A percentile compares a stretch with the other conserved stretches of the same genome.
These are phyloP conservation scores for Anniella stebbinsi DNA, from an alignment of 2,797 vertebrate species.

Conservation along the genomic window DNA sequence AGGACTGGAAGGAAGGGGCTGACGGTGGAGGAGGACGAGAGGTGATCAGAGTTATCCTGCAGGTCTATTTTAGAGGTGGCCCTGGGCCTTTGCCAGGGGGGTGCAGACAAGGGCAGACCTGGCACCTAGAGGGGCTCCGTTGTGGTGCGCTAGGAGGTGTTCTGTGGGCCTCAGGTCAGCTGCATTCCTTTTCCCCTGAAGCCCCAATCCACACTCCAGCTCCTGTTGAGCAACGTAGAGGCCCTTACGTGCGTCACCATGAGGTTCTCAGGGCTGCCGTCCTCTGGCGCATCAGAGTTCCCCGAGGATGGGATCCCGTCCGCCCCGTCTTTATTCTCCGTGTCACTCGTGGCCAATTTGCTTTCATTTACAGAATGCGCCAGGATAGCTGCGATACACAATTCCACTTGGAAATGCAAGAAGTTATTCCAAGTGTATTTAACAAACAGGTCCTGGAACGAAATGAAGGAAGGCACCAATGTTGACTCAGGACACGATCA, in stretches of 20 bases:
- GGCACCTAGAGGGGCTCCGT: background rate
- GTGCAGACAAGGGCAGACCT: background rate
- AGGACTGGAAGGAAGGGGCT: too few species aligned
- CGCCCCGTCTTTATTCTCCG: constrained; percentile 69
- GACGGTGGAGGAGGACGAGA: background rate
- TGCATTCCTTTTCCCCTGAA: background rate
- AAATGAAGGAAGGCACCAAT: background rate
- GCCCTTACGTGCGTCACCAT: constrained; percentile 90
- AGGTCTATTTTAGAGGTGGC: background rate
- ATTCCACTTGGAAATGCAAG: constrained; percentile 98
- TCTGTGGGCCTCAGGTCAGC: too few species aligned
- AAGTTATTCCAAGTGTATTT: constrained; percentile 99
- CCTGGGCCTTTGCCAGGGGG: too few species aligned
- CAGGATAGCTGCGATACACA: constrained; percentile 92
- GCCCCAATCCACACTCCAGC: too few species aligned
- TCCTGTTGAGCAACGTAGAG: background rate
- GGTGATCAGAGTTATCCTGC: too few species aligned
- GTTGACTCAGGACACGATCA: background rate
- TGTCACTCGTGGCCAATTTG: constrained; percentile 52
- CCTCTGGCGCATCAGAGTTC: constrained; percentile 51
- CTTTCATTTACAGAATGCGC: constrained; percentile 85
- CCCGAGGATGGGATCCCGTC: constrained; percentile 48
- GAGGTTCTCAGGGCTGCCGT: constrained; percentile 75
- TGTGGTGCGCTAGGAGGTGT: too few species aligned
- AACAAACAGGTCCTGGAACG: constrained; percentile 94